These are phyloP conservation scores for Chymomyza caudatula DNA, from an alignment of 2,888 invertebrate species.

Conservation along the genomic window DNA sequence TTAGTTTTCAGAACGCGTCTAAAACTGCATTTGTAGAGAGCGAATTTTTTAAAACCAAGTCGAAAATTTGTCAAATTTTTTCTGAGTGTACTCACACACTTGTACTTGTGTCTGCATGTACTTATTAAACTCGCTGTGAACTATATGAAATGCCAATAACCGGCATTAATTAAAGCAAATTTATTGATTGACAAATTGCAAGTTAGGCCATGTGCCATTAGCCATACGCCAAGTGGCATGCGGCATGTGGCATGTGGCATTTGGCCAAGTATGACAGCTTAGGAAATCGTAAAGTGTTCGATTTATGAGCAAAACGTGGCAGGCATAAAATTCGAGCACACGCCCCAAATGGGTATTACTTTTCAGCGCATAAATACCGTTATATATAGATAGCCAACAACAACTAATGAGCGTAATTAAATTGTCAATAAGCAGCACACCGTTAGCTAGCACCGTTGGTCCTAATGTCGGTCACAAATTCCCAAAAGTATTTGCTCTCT, in stretches of 20 bases:
- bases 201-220: background rate
- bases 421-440: slow-evolving; percentile 32
- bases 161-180: slow-evolving; percentile 64
- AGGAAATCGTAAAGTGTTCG: slow-evolving; percentile 45
- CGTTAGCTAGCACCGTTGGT: background rate
- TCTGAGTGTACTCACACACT: background rate
- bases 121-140: slow-evolving; percentile 2
- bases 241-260: slow-evolving; percentile 19
- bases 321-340: slow-evolving; percentile 42
- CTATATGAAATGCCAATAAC: slow-evolving; percentile 61
- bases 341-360: background rate
- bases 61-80: too few species aligned
- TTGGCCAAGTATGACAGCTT: slow-evolving; percentile 12
- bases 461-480: background rate
- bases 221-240: slow-evolving; percentile 31
- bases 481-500: background rate
- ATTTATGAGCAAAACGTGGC: slow-evolving; percentile 63
- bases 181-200: slow-evolving; percentile 69
- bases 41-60: too few species aligned
- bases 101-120: background rate
- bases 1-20: too few species aligned
- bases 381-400: background rate
- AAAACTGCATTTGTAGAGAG: too few species aligned
- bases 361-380: background rate
- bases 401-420: slow-evolving; percentile 49